Percentiles rank a stretch among this genome's conserved stretches.
phyloP scores from a whole-genome alignment of 2,888 invertebrate genomes.

The Andricus quercusramuli region DNA sequence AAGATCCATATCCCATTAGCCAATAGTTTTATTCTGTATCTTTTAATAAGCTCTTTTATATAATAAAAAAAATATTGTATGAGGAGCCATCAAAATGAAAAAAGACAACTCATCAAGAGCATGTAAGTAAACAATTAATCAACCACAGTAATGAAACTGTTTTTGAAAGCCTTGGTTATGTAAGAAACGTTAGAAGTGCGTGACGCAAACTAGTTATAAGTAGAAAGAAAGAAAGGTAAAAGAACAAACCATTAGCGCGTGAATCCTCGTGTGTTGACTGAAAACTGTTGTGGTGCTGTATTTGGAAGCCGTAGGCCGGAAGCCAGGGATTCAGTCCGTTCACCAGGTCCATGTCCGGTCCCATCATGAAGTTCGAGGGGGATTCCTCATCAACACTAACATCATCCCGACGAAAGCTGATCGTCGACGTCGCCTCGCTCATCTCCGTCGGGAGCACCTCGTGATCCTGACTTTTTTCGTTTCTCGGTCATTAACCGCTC shows the following conservation, averaged over 20 bases:
- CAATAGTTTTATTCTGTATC: too few relatives aligned
- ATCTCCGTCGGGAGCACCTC: conserved; percentile 53
- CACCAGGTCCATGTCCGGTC: conserved; percentile 73
- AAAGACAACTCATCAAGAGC: too few relatives aligned
- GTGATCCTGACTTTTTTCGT: conserved; percentile 58
- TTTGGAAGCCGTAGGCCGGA: conserved; percentile 88
- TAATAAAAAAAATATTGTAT: too few relatives aligned
- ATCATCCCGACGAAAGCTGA: conserved; percentile 50
- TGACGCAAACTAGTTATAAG: neutral
- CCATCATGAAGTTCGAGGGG: conserved; percentile 54
- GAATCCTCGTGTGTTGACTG: conserved; percentile 74
- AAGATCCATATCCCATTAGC: too few relatives aligned
- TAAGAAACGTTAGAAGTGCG: conserved; percentile 6
- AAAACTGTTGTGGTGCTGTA: conserved; percentile 80
- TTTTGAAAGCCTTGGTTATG: conserved; percentile 2
- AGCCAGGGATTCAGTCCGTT: conserved; percentile 87
- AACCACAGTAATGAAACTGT: conserved; percentile 19
- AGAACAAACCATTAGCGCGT: conserved; percentile 75
- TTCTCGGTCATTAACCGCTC: conserved; percentile 67
- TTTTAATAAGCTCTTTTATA: too few relatives aligned
- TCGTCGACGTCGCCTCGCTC: conserved; percentile 56
- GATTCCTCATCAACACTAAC: conserved; percentile 61
- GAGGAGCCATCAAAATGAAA: too few relatives aligned
- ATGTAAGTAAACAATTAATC: too few relatives aligned
- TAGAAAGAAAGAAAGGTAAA: conserved; percentile 43